Evolutionary conservation across 1,140 invertebrate genomes (phyloP), one percentile per base, ranked within the genome.

Genomic region (Octopus bimaculoides): DNA sequence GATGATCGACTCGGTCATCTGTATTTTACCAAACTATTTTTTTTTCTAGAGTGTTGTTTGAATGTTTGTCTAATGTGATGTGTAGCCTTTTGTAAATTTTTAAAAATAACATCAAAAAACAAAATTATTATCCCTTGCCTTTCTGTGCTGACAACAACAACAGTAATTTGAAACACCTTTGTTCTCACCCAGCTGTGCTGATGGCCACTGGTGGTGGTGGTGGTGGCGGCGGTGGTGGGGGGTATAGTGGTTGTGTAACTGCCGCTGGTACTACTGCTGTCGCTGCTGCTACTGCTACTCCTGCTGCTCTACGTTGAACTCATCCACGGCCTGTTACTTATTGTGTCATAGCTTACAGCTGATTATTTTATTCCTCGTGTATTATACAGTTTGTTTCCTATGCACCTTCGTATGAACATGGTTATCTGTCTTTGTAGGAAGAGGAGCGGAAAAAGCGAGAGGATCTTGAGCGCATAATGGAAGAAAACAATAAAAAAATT

Each of bases 401-500:
- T 41, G 26, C 66, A 17, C 26, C 66, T n/a, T 20, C 66, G 14
- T 71, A 71, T 71, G 66, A 71, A 71, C 66, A 71, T 20, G 61
- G 41, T 78, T 55, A 80, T 77, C 77, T 66, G 81, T 83, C 85
- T 89, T 91, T 91, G 83, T 90, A 98, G 97, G 96, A 97, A 92
- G 96, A 97, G 93, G 97, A 98, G 92, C 93, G 93, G 91, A 94
- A 94, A 91, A 97, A 98, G 92, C 93, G 96, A 84, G 94, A 96
- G 93, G 96, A 97, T 91, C 92, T 98, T 86, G 96, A 98, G 92
- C 93, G 93, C 91, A 98, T 98, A 90, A 94, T 98, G 94, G 96
- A 96, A 87, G 96, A 98, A 92, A 98, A 98, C 92, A 97, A 98
- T 92, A 94, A 93, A 91, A 98, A 98, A 92, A 97, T 98, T 83